Evolutionary conservation across 2,888 invertebrate species (phyloP).

Genomic region (Tuberolachnus salignus): DNA sequence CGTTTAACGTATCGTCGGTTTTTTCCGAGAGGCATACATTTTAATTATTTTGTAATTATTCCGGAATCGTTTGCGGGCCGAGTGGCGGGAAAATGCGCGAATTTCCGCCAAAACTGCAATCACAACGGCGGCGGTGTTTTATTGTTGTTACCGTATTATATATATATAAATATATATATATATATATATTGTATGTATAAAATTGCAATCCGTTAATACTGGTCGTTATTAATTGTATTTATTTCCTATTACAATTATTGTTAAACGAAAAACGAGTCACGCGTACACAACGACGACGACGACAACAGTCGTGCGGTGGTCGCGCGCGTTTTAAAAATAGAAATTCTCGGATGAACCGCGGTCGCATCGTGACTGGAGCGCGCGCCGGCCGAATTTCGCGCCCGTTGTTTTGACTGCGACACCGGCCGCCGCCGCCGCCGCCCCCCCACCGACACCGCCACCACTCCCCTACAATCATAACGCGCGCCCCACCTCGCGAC

Average conservation of each 20-base stretch:
- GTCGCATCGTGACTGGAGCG: slow-evolving; percentile 51
- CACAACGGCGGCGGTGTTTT: no score
- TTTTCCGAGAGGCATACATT: no score
- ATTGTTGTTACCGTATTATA: no score
- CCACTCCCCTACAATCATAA: not conserved
- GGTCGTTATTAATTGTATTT: not conserved
- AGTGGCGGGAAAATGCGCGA: no score
- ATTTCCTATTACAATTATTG: not conserved
- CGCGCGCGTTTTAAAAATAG: slow-evolving; percentile 47
- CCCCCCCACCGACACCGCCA: not conserved
- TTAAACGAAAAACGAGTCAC: slow-evolving; percentile 19
- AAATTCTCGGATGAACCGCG: slow-evolving; percentile 49
- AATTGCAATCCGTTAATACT: no score
- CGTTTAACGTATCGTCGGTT: no score
- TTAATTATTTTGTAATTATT: no score
- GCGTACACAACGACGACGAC: slow-evolving; percentile 33
- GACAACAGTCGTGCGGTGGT: slow-evolving; percentile 27
- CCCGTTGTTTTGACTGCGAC: slow-evolving; percentile 44
- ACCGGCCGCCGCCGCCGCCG: not conserved
- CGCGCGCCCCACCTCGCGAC: not conserved
- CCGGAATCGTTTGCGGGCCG: no score
- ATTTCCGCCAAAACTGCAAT: no score
- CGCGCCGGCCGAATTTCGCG: slow-evolving; percentile 42
- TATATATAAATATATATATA: no score
- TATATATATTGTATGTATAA: no score